Percentiles rank a stretch among this genome's conserved stretches.
phyloP scores from a whole-genome alignment of 2,797 vertebrate species.

The Gymnocypris eckloni region DNA sequence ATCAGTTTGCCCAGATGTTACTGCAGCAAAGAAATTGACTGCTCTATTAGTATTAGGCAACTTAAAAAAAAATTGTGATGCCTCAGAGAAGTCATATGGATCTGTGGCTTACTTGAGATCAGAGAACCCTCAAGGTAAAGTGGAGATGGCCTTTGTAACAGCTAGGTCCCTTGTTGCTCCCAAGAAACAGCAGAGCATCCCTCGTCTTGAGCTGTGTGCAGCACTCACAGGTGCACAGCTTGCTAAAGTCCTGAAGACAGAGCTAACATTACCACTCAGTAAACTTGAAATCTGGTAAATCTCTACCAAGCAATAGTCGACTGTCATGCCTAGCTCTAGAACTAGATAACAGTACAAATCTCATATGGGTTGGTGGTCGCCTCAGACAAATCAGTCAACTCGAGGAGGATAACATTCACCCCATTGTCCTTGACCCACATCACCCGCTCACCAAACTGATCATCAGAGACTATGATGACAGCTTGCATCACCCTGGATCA shows the following conservation, averaged over 20 bases:
- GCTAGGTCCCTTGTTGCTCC: neutral
- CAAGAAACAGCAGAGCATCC: neutral
- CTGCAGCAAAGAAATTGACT: too few relatives aligned
- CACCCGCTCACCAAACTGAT: neutral
- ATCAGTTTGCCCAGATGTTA: too few relatives aligned
- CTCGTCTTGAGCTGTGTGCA: neutral
- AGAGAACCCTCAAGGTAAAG: neutral
- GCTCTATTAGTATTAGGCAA: too few relatives aligned
- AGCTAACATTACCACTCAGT: slow-evolving; percentile 74
- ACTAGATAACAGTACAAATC: too few relatives aligned
- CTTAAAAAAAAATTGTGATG: too few relatives aligned
- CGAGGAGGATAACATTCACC: neutral
- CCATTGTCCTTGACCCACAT: neutral
- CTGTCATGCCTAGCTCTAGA: too few relatives aligned
- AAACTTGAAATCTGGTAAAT: slow-evolving; percentile 52
- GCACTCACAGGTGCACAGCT: neutral
- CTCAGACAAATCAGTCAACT: too few relatives aligned
- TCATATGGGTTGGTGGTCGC: too few relatives aligned
- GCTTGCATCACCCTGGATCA: neutral
- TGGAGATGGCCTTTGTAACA: neutral
- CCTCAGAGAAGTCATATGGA: neutral
- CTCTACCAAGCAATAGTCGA: too few relatives aligned
- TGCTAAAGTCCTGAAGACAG: neutral
- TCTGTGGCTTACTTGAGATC: neutral
- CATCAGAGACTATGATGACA: neutral